A percentile compares a stretch with the other conserved stretches of the same genome.
Conservation (phyloP, 1,140 invertebrate genomes). For the Drosophila kepulauana region DNA sequence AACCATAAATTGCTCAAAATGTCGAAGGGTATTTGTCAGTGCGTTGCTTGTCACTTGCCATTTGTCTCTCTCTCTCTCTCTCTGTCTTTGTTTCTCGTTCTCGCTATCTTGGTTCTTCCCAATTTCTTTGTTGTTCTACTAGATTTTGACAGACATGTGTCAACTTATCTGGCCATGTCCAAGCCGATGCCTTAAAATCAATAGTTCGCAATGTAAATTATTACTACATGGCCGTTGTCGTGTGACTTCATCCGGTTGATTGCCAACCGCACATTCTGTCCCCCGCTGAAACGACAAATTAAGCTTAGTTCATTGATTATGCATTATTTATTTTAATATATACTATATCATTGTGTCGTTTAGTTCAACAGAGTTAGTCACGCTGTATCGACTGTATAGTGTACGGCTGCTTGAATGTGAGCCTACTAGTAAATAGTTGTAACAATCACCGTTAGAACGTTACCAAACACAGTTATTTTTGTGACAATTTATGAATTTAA, state of each 20-base stretch:
- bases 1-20: constrained; percentile 77
- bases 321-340: too few relatives aligned
- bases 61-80: constrained; percentile 40
- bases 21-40: constrained; percentile 81
- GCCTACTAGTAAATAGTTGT: too few relatives aligned
- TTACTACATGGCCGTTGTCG: constrained; percentile 55
- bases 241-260: constrained; percentile 74
- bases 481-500: too few relatives aligned
- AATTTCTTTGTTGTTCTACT: constrained; percentile 41
- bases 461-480: too few relatives aligned
- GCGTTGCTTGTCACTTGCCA: constrained; percentile 54
- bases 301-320: constrained; percentile 8
- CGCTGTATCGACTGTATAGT: too few relatives aligned
- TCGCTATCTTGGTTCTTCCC: constrained; percentile 16
- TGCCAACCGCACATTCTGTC: constrained; percentile 14
- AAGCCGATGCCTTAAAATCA: constrained; percentile 61
- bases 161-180: constrained; percentile 55
- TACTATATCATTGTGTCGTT: too few relatives aligned
- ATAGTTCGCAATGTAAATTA: constrained; percentile 81
- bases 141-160: constrained; percentile 76
- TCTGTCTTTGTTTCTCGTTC: neutral
- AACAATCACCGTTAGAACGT: too few relatives aligned
- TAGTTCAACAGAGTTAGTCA: too few relatives aligned
- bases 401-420: too few relatives aligned
- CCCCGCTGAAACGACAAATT: constrained; percentile 25